Evolutionary conservation across 2,113 vertebrate species (phyloP).

Genomic region (Paramormyrops kingsleyae): DNA sequence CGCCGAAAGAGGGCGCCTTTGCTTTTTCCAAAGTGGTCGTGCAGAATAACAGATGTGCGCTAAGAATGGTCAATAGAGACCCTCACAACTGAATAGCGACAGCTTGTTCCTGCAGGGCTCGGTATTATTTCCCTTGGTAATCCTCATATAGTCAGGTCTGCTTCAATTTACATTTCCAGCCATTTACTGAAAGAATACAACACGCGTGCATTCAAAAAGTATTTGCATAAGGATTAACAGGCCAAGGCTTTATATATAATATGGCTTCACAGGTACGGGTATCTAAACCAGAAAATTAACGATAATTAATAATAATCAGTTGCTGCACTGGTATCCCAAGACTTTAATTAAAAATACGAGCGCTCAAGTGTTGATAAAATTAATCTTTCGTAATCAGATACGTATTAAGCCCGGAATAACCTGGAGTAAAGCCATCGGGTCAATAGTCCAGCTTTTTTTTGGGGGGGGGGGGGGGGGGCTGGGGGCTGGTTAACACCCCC

Average conservation of each 20-base stretch:
- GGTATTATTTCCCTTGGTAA: conserved; percentile 42
- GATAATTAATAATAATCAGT: background rate
- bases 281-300: background rate
- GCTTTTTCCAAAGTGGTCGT: conserved; percentile 39
- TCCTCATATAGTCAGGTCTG: conserved; percentile 51
- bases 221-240: conserved; percentile 40
- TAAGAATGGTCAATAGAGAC: conserved; percentile 17
- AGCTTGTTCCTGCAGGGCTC: conserved; percentile 35
- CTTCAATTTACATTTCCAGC: conserved; percentile 55
- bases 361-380: background rate
- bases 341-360: background rate
- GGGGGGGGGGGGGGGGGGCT: background rate
- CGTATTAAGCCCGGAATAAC: background rate
- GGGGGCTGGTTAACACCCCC: background rate
- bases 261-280: background rate
- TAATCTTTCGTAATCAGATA: background rate
- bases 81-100: conserved; percentile 28
- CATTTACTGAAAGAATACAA: conserved; percentile 53
- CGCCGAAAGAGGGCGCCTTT: conserved; percentile 61
- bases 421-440: background rate
- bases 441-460: background rate
- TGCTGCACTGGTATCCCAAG: background rate
- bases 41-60: background rate
- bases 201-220: background rate
- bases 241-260: background rate